A percentile compares a stretch with the other conserved stretches of the same genome.
phyloP scores from a whole-genome alignment of 1,140 invertebrate genomes.

The Physella acuta region DNA sequence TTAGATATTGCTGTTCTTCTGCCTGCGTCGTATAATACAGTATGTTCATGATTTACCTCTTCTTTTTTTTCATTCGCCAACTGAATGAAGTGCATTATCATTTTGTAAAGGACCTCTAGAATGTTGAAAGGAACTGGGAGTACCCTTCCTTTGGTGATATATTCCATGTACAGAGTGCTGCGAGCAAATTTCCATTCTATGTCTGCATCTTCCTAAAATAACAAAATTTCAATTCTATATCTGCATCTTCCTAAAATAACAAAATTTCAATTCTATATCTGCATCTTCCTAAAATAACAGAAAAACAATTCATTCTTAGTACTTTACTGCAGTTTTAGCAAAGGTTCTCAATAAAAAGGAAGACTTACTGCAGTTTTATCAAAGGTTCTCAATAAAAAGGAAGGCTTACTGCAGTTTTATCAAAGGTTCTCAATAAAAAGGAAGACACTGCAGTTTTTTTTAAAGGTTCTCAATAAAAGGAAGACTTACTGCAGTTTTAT shows the following conservation, averaged over 20 bases:
- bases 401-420: conserved; percentile 14
- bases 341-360: not conserved
- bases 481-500: conserved; percentile 60
- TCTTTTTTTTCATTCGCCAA: no score
- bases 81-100: not conserved
- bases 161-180: conserved; percentile 86
- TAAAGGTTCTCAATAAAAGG: not conserved
- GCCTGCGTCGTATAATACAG: no score
- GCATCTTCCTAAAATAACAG: conserved; percentile 76
- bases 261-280: conserved; percentile 91
- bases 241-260: conserved; percentile 78
- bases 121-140: conserved; percentile 87
- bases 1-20: no score
- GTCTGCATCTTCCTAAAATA: conserved; percentile 79
- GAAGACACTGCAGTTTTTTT: not conserved
- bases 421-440: not conserved
- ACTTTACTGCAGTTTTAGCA: conserved; percentile 70
- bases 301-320: conserved; percentile 91
- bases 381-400: not conserved
- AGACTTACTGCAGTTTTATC: not conserved
- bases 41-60: no score
- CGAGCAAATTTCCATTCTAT: conserved; percentile 91
- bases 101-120: conserved; percentile 74
- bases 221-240: conserved; percentile 92
- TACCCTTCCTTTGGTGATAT: conserved; percentile 82